phyloP scores from a whole-genome alignment of 2,888 invertebrate genomes.

The Philopedon plagiatum region DNA sequence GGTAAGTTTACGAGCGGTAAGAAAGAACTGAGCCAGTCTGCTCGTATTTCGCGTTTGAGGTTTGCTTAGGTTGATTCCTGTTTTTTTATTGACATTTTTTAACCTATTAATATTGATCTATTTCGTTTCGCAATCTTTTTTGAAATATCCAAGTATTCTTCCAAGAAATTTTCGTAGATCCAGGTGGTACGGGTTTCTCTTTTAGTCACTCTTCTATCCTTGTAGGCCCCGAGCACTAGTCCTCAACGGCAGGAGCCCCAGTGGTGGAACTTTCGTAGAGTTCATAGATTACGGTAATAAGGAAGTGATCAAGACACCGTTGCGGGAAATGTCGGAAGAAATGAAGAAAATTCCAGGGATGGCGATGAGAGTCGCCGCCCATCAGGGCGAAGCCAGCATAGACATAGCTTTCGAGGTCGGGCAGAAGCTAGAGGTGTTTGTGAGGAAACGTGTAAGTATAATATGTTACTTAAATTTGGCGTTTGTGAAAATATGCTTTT shows the following conservation, averaged over 20 bases:
- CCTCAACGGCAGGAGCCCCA: background rate
- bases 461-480: background rate
- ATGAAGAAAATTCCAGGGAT: conserved; percentile 53
- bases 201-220: background rate
- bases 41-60: too few relatives aligned
- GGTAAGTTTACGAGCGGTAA: too few relatives aligned
- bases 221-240: conserved; percentile 56
- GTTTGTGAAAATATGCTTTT: background rate
- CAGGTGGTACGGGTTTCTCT: too few relatives aligned
- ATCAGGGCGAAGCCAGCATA: background rate
- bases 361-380: conserved; percentile 49
- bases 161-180: too few relatives aligned
- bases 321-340: conserved; percentile 52
- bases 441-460: conserved; percentile 36
- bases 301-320: conserved; percentile 49
- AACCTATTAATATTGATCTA: too few relatives aligned
- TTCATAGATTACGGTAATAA: conserved; percentile 62
- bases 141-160: too few relatives aligned
- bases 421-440: conserved; percentile 36
- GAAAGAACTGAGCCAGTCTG: too few relatives aligned
- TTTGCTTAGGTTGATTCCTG: too few relatives aligned
- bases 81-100: too few relatives aligned
- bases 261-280: conserved; percentile 55
- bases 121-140: too few relatives aligned
- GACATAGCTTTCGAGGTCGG: conserved; percentile 21